Conservation (phyloP, 2,888 invertebrate species). For the Lordiphosa andalusiaca region DNA sequence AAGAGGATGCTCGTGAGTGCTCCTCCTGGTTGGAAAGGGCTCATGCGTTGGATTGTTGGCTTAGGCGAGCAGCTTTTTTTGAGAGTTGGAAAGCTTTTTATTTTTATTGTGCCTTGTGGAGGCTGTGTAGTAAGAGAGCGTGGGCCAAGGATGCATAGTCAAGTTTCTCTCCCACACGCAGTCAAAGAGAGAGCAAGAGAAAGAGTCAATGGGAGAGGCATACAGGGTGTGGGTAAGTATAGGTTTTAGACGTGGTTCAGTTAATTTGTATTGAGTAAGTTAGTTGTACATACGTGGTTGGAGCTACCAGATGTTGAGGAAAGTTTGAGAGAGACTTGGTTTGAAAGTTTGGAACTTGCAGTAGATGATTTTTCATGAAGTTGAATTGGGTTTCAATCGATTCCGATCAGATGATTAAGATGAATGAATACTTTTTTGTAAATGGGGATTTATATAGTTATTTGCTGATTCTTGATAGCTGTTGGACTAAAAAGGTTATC, state of each 20-base stretch:
- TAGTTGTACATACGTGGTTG: slow-evolving; percentile 20
- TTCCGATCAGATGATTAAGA: too few species aligned
- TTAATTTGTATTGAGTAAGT: slow-evolving; percentile 33
- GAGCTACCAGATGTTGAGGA: slow-evolving; percentile 8
- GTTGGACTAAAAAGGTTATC: too few species aligned
- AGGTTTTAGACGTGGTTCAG: slow-evolving; percentile 20
- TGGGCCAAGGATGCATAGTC: slow-evolving; percentile 11
- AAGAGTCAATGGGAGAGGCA: slow-evolving; percentile 2
- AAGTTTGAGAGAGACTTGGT: neutral
- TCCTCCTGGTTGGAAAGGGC: slow-evolving; percentile 7
- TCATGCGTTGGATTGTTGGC: slow-evolving; percentile 22
- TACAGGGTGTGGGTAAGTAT: slow-evolving; percentile 29
- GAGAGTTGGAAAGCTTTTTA: slow-evolving; percentile 22
- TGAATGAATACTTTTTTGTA: too few species aligned
- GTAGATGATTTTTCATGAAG: too few species aligned
- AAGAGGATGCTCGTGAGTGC: slow-evolving; percentile 8
- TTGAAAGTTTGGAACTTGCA: too few species aligned
- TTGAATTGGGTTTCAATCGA: too few species aligned
- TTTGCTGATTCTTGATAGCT: too few species aligned
- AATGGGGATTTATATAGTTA: too few species aligned
- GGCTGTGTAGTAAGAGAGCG: slow-evolving; percentile 35
- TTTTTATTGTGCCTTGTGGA: slow-evolving; percentile 26
- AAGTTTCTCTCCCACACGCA: neutral
- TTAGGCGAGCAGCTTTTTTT: slow-evolving; percentile 31
- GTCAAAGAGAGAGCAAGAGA: neutral